Conservation (phyloP, 1,140 invertebrate genomes). For the Ylistrum balloti region DNA sequence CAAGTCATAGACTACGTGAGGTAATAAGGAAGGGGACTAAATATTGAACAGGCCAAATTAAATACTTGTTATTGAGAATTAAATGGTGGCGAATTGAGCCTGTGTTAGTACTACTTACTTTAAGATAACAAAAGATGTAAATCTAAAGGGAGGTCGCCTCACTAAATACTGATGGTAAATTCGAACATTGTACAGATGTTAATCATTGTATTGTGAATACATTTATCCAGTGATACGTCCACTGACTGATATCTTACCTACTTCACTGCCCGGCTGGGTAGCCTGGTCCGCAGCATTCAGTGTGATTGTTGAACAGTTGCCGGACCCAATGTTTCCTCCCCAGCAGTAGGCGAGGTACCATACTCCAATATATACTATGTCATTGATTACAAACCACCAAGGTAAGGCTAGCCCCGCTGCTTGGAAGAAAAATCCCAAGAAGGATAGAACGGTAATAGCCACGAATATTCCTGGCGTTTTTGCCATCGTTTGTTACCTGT, state of each 20-base stretch:
- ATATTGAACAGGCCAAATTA: too few species aligned
- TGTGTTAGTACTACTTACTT: too few species aligned
- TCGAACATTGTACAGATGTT: too few species aligned
- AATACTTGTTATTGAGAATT: too few species aligned
- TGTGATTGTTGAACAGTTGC: neutral
- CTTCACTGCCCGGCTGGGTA: neutral
- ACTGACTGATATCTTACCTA: neutral
- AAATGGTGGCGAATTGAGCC: too few species aligned
- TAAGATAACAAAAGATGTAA: too few species aligned
- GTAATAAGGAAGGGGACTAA: too few species aligned
- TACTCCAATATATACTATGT: neutral
- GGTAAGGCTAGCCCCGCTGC: neutral
- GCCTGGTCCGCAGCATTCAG: neutral
- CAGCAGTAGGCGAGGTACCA: neutral
- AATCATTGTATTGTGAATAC: too few species aligned
- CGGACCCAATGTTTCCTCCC: neutral
- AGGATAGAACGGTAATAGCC: neutral
- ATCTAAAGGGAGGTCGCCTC: too few species aligned
- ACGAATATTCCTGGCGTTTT: neutral
- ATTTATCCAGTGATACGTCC: too few species aligned
- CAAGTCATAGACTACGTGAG: too few species aligned
- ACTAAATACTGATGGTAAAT: too few species aligned
- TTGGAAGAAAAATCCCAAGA: constrained; percentile 2
- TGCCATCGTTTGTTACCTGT: neutral
- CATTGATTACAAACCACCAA: neutral